A percentile compares a stretch with the other conserved stretches of the same genome.
phyloP scores from a whole-genome alignment of 2,888 invertebrate genomes.

The Kryphioiulus occultus region DNA sequence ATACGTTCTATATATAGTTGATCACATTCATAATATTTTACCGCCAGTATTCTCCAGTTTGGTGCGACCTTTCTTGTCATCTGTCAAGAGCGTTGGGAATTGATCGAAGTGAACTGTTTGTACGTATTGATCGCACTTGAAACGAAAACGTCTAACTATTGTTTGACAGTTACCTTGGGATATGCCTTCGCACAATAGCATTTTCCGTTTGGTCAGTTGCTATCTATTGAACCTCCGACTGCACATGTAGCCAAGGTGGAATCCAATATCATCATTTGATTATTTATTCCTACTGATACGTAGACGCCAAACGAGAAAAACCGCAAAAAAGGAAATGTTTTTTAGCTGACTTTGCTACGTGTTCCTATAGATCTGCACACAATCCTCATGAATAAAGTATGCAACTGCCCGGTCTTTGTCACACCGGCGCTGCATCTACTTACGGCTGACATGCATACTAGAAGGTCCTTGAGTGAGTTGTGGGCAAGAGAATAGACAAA shows the following conservation, averaged over 20 bases:
- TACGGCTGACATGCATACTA: neutral
- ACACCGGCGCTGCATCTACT: neutral
- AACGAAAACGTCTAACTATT: conserved; percentile 39
- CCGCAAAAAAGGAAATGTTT: neutral
- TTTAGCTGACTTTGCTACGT: neutral
- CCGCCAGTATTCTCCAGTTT: neutral
- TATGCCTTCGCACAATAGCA: neutral
- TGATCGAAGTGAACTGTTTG: neutral
- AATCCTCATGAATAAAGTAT: conserved; percentile 1
- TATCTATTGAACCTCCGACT: neutral
- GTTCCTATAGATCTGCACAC: neutral
- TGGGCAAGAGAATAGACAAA: neutral
- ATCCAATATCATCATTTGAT: conserved; percentile 31
- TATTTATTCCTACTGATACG: conserved; percentile 21
- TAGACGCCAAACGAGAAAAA: neutral
- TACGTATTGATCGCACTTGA: conserved; percentile 37
- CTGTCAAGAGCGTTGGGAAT: conserved; percentile 14
- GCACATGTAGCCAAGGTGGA: neutral
- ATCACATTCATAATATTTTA: neutral
- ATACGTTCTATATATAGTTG: neutral
- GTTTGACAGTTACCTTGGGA: conserved; percentile 39
- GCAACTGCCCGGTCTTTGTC: neutral
- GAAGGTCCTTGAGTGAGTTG: neutral
- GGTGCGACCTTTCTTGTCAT: neutral
- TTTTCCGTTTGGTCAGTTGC: conserved; percentile 36